Conservation (phyloP, 1,140 invertebrate species). For the Atopsyche davidsoni region DNA sequence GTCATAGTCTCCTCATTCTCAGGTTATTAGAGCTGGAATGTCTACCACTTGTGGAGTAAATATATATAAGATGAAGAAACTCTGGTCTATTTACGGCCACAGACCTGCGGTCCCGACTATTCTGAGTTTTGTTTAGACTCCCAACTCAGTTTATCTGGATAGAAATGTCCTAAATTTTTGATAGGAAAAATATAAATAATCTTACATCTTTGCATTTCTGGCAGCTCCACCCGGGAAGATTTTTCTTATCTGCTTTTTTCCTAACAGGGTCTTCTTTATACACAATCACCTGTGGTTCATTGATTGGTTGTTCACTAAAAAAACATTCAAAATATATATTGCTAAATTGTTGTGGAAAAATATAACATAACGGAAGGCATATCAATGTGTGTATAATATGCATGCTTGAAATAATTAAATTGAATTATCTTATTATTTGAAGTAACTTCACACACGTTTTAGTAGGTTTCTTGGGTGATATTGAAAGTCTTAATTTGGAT, state of each 20-base stretch:
- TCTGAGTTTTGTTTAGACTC: background rate
- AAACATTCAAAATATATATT: background rate
- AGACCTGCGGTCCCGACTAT: background rate
- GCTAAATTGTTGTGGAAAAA: background rate
- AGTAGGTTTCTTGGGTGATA: background rate
- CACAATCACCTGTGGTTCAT: background rate
- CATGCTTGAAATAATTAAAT: background rate
- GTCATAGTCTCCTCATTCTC: too few species aligned
- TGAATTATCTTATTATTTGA: background rate
- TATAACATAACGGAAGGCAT: too few species aligned
- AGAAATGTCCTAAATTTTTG: background rate
- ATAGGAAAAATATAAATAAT: constrained; percentile 9
- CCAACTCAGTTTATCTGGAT: too few species aligned
- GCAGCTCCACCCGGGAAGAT: constrained; percentile 42
- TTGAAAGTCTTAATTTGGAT: background rate
- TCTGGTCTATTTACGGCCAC: background rate
- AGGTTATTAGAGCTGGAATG: too few species aligned
- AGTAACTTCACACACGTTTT: background rate
- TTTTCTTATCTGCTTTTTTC: constrained; percentile 22
- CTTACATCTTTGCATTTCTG: constrained; percentile 42
- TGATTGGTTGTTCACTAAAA: background rate
- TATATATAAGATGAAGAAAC: constrained; percentile 2
- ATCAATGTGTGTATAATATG: background rate
- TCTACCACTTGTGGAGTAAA: too few species aligned
- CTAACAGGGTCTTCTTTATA: constrained; percentile 14